Evolutionary conservation across 2,888 invertebrate genomes (phyloP).

Genomic region (Drosophila mayaguana): DNA sequence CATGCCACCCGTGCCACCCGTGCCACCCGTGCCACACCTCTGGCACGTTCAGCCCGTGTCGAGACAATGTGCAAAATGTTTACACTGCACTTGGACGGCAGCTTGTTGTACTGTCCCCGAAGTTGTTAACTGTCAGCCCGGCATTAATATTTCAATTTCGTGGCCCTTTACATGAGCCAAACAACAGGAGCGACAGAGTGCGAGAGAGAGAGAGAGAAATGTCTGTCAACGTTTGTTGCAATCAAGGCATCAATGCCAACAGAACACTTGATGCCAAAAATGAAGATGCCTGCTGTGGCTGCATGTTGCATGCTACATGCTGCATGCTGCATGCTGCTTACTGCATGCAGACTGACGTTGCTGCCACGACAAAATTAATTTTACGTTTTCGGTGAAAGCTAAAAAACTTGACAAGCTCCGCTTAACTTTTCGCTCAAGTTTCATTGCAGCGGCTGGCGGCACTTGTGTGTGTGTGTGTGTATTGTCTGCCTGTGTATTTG

Average conservation of each 20-base stretch:
- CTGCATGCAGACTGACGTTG: slow-evolving; percentile 7
- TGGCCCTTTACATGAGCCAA: slow-evolving; percentile 19
- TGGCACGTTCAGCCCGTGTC: slow-evolving; percentile 10
- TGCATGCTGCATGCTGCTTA: slow-evolving; percentile 8
- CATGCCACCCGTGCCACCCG: neutral
- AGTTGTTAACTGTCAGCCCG: slow-evolving; percentile 40
- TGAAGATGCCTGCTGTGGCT: slow-evolving; percentile 22
- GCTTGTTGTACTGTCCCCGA: slow-evolving; percentile 33
- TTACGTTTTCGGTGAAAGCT: slow-evolving; percentile 23
- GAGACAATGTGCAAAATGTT: slow-evolving; percentile 65
- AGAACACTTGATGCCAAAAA: slow-evolving; percentile 46
- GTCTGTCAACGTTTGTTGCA: slow-evolving; percentile 33
- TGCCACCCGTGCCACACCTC: slow-evolving; percentile 8
- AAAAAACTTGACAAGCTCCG: slow-evolving; percentile 50
- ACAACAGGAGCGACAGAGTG: no score
- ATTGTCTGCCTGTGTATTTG: neutral
- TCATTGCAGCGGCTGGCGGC: slow-evolving; percentile 10
- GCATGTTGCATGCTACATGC: slow-evolving; percentile 18
- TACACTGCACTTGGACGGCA: slow-evolving; percentile 60
- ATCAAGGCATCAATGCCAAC: slow-evolving; percentile 56
- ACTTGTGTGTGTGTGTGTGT: neutral
- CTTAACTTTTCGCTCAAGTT: slow-evolving; percentile 44
- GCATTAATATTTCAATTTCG: slow-evolving; percentile 62
- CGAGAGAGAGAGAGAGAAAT: neutral
- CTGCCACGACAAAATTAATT: slow-evolving; percentile 36